Conservation (phyloP, 2,888 invertebrate species). For the Pachymerium ferrugineum region DNA sequence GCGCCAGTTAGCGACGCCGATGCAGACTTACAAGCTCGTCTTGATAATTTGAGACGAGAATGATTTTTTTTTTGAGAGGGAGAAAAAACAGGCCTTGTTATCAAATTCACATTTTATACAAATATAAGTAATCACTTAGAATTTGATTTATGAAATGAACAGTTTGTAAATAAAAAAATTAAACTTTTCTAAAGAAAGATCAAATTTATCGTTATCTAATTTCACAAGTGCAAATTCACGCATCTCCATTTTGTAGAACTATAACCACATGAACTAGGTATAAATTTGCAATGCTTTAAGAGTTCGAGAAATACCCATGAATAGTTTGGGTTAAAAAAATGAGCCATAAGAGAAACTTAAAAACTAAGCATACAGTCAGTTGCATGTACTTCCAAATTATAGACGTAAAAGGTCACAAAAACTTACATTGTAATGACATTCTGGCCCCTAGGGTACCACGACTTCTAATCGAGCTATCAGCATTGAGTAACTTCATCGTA, state of each 20-base stretch:
- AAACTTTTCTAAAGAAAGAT: neutral
- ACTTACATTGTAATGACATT: too few relatives aligned
- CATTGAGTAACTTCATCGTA: too few relatives aligned
- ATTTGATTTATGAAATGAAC: neutral
- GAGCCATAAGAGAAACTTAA: too few relatives aligned
- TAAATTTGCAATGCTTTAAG: too few relatives aligned
- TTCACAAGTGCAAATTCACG: neutral
- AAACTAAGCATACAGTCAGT: too few relatives aligned
- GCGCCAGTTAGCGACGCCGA: slow-evolving; percentile 70
- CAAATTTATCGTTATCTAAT: neutral
- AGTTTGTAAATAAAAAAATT: neutral
- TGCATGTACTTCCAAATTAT: too few relatives aligned
- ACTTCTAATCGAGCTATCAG: too few relatives aligned
- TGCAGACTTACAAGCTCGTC: slow-evolving; percentile 92
- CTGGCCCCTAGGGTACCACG: too few relatives aligned
- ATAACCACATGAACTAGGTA: neutral
- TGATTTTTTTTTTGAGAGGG: slow-evolving; percentile 46
- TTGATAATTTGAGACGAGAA: slow-evolving; percentile 89
- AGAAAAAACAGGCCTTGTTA: neutral
- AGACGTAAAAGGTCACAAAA: too few relatives aligned
- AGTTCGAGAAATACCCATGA: too few relatives aligned
- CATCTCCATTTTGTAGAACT: neutral
- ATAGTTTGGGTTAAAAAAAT: too few relatives aligned
- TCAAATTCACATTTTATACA: neutral
- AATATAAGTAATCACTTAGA: neutral